Evolutionary conservation across 2,888 invertebrate species (phyloP).

Genomic region (Epinotia demarniana): DNA sequence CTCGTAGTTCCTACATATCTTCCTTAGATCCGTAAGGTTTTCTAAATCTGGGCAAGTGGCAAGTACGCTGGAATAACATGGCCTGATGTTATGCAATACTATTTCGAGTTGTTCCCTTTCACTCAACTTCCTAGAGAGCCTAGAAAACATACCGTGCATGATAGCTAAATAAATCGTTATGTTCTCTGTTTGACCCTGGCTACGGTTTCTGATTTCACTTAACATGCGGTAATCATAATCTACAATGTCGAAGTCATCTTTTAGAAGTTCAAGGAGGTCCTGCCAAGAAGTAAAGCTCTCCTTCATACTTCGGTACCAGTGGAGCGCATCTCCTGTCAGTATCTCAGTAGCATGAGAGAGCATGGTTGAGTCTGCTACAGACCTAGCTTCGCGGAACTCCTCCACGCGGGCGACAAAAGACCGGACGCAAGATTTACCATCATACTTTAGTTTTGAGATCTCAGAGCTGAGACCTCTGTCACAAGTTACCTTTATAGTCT

Average conservation of each 20-base stretch:
- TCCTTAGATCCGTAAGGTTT: too few species aligned
- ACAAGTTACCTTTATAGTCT: neutral
- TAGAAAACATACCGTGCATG: too few species aligned
- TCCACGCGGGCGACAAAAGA: neutral
- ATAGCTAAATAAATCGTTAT: conserved; percentile 44
- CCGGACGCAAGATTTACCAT: conserved; percentile 10
- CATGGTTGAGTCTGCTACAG: neutral
- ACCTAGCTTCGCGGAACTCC: neutral
- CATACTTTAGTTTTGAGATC: conserved; percentile 4
- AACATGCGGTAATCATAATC: conserved; percentile 3
- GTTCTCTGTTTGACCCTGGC: neutral
- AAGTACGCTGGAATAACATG: too few species aligned
- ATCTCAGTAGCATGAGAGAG: neutral
- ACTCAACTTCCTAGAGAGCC: too few species aligned
- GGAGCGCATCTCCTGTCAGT: neutral
- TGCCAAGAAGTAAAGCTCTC: neutral
- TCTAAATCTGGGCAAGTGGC: too few species aligned
- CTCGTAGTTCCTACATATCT: too few species aligned
- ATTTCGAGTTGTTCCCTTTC: too few species aligned
- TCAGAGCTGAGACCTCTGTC: neutral
- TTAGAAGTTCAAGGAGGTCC: neutral
- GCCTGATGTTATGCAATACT: too few species aligned
- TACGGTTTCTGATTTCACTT: neutral
- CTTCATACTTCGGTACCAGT: conserved; percentile 16
- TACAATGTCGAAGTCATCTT: neutral